Evolutionary conservation across 2,113 vertebrate genomes (phyloP).

Genomic region (Varanus salvator): DNA sequence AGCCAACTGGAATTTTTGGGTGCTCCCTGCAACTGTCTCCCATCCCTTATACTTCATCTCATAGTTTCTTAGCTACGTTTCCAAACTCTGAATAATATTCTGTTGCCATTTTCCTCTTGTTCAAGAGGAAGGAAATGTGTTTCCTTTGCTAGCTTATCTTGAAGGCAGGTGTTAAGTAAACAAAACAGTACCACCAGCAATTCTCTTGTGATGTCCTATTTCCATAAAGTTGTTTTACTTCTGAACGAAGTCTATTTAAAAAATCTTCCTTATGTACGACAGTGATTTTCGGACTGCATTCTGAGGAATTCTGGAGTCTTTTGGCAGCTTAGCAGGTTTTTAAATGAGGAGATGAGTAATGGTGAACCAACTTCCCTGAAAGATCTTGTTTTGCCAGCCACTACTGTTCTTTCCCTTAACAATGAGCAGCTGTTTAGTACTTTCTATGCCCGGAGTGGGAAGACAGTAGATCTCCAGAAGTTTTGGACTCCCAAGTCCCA

Average conservation of each 20-base stretch:
- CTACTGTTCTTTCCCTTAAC: not conserved
- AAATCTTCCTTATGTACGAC: not conserved
- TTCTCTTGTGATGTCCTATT: not conserved
- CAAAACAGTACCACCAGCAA: not conserved
- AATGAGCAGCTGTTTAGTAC: not conserved
- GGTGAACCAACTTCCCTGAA: not conserved
- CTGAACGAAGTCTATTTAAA: not conserved
- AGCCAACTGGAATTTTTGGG: conserved; percentile 17
- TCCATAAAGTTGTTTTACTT: not conserved
- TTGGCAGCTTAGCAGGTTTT: not conserved
- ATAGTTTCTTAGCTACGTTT: not conserved
- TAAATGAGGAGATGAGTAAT: not conserved
- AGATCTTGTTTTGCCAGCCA: not conserved
- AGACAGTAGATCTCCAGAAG: no score
- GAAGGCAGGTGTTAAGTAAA: not conserved
- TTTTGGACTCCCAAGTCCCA: no score
- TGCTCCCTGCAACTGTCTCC: not conserved
- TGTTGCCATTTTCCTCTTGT: not conserved
- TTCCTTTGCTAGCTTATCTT: not conserved
- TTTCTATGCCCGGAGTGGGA: not conserved
- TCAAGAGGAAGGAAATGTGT: not conserved
- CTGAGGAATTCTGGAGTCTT: not conserved
- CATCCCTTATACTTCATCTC: not conserved
- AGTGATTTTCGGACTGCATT: not conserved
- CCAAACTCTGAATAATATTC: not conserved